phyloP scores from a whole-genome alignment of 1,140 invertebrate genomes.

The Lepidurus arcticus region DNA sequence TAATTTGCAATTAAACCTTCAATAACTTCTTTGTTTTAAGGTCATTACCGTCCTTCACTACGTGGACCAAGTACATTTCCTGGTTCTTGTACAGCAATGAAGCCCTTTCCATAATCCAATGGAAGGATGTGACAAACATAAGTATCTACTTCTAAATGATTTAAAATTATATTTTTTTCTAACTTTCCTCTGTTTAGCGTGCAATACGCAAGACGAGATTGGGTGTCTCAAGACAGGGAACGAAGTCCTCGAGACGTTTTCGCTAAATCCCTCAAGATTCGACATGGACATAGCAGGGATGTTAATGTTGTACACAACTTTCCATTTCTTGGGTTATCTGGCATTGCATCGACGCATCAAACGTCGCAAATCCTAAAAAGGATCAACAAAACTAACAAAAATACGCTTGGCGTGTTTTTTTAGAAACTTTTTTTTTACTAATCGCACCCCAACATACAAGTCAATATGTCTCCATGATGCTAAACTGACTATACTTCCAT shows the following conservation, averaged over 20 bases:
- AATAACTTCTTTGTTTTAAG: slow-evolving; percentile 46
- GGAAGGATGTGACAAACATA: slow-evolving; percentile 67
- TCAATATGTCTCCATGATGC: slow-evolving; percentile 24
- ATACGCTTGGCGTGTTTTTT: background rate
- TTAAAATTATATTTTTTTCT: slow-evolving; percentile 35
- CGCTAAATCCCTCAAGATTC: slow-evolving; percentile 61
- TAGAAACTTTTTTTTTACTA: slow-evolving; percentile 9
- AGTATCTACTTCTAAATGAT: slow-evolving; percentile 52
- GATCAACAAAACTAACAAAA: background rate
- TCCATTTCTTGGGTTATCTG: slow-evolving; percentile 62
- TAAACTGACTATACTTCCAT: slow-evolving; percentile 21
- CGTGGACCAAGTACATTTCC: slow-evolving; percentile 81
- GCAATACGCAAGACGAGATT: slow-evolving; percentile 50
- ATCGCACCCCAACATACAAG: slow-evolving; percentile 26
- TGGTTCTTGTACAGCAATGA: slow-evolving; percentile 92
- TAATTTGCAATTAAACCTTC: background rate
- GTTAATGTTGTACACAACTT: slow-evolving; percentile 56
- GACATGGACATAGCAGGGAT: slow-evolving; percentile 59
- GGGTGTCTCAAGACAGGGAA: slow-evolving; percentile 60
- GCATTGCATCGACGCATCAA: slow-evolving; percentile 48
- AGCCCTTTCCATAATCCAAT: slow-evolving; percentile 72
- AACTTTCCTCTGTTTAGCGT: slow-evolving; percentile 58
- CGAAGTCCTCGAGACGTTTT: slow-evolving; percentile 64
- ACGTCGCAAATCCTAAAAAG: background rate
- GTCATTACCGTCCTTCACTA: slow-evolving; percentile 67